Conservation (phyloP, 2,888 invertebrate species). For the Drosophila ustulata region DNA sequence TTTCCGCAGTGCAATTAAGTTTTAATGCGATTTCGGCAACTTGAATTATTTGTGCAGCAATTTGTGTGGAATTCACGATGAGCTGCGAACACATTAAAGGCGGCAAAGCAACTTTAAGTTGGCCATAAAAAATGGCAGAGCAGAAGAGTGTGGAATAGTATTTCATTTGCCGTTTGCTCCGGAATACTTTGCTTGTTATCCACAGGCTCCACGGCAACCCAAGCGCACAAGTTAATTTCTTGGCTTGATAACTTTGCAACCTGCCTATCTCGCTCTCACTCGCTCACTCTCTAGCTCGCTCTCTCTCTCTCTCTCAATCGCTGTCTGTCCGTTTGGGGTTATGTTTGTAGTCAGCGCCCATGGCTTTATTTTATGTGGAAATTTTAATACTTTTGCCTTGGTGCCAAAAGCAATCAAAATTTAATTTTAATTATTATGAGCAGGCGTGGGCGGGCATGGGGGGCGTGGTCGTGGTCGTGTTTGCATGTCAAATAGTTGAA, state of each 20-base stretch:
- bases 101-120: background rate
- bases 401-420: slow-evolving; percentile 58
- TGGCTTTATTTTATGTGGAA: slow-evolving; percentile 35
- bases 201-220: background rate
- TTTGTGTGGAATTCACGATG: background rate
- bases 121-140: background rate
- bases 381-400: slow-evolving; percentile 36
- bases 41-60: background rate
- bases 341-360: slow-evolving; percentile 12
- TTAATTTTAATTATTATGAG: slow-evolving; percentile 66
- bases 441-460: slow-evolving; percentile 1
- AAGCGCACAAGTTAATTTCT: slow-evolving; percentile 7
- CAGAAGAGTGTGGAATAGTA: background rate
- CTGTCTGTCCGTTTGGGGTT: background rate
- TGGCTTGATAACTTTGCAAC: slow-evolving; percentile 1
- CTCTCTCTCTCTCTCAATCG: background rate
- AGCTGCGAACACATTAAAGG: too few relatives aligned
- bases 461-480: background rate
- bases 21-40: too few relatives aligned
- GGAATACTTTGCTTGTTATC: background rate
- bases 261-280: background rate
- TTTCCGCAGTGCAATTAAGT: too few relatives aligned
- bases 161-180: background rate
- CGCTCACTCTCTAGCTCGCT: background rate
- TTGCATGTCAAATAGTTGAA: background rate